Evolutionary conservation across 2,797 vertebrate genomes (phyloP), one percentile per base, ranked within the genome.

Genomic region (Remorina albescens): DNA sequence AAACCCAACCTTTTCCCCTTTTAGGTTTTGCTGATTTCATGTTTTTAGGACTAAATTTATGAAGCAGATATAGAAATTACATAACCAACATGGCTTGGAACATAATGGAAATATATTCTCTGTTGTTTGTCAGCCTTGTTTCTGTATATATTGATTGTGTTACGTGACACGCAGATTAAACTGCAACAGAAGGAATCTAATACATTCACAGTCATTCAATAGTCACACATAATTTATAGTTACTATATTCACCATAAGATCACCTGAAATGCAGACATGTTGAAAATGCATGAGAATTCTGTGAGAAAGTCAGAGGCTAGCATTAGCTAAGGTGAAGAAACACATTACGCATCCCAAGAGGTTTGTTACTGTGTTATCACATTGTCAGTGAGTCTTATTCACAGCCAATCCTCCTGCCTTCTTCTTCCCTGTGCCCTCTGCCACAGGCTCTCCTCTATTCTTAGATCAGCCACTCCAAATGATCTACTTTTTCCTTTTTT

Each of bases 361-460:
- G 81, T 82, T 88, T 65, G 72, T 80, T 69, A 51, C 61, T 77
- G 81, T 74, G 79, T 84, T 81, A 81, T 83, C 86, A 89, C 83
- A 80, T 68, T 84, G 89, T 86, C 87, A 87, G 67, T 74, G 83
- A 85, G 73, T 86, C 87, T 87, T 90, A 89, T 81, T 92, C 87
- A 84, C 81, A 81, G 74, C 58, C 75, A 81, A 75, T 86, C 80
- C 72, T 67, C 74, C 61, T 53, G 81, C 67, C 78, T 88, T 62
- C 82, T 74, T 80, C 74, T 83, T 88, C 83, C 71, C 57, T 60
- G 77, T 83, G 81, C 86, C 86, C 82, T 90, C 73, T 91, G 88
- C 84, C 88, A 88, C 66, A 73, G 85, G 80, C 88, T 83, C 76
- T 76, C 56, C 77, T 85, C 85, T 92, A 86, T 91, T 92, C 86